A percentile compares a stretch with the other conserved stretches of the same genome.
Evolutionary conservation across 1,140 invertebrate genomes (phyloP).

Genomic region (Pseudobourletiella spinata): DNA sequence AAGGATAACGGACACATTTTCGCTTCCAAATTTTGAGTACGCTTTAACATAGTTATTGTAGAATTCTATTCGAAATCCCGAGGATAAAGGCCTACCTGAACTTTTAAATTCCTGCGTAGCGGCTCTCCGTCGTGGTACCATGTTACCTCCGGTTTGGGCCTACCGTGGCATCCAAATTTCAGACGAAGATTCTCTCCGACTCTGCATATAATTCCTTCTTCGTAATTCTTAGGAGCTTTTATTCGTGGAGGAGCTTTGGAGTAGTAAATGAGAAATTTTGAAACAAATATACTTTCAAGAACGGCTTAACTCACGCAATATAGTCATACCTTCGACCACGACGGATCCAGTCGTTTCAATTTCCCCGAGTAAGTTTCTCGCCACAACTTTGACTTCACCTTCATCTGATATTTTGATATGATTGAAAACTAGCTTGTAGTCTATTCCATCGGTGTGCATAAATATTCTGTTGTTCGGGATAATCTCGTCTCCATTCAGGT

Average conservation of each 20-base stretch:
- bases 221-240: conserved; percentile 66
- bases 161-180: conserved; percentile 79
- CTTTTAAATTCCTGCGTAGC: conserved; percentile 35
- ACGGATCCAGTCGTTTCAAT: neutral
- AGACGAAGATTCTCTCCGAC: conserved; percentile 76
- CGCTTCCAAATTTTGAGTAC: no score
- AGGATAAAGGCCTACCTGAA: neutral
- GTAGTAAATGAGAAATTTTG: neutral
- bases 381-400: conserved; percentile 47
- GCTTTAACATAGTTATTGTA: no score
- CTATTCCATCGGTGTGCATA: conserved; percentile 31
- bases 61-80: no score
- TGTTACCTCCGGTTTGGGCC: conserved; percentile 63
- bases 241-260: conserved; percentile 61
- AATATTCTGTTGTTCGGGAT: neutral
- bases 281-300: conserved; percentile 2
- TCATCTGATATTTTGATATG: conserved; percentile 65
- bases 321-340: neutral
- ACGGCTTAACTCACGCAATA: neutral
- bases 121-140: conserved; percentile 80
- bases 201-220: conserved; percentile 79
- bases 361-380: neutral
- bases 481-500: conserved; percentile 62
- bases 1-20: no score
- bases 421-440: conserved; percentile 51